A percentile compares a stretch with the other conserved stretches of the same genome.
Conservation (phyloP, 1,140 invertebrate genomes). For the Octopus bimaculoides region DNA sequence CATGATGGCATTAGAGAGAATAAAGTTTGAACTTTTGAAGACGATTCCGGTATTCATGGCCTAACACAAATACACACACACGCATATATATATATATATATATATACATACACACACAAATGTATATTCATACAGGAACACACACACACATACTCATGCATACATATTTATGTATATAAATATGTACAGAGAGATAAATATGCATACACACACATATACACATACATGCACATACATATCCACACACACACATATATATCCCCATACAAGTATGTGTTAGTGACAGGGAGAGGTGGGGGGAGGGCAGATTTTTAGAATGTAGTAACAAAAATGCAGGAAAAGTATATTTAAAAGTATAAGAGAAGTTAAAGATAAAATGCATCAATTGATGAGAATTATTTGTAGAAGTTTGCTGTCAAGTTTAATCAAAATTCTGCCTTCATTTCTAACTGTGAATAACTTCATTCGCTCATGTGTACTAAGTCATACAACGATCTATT, state of each 20-base stretch:
- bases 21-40: no score
- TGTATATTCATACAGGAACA: neutral
- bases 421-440: no score
- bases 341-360: no score
- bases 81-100: neutral
- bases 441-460: no score
- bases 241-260: neutral
- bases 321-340: neutral
- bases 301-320: neutral
- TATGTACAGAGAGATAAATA: neutral
- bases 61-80: neutral
- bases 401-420: no score
- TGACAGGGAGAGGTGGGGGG: neutral
- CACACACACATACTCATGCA: neutral
- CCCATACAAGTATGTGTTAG: neutral
- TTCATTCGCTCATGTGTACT: no score
- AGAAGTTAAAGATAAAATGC: no score
- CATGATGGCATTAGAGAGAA: no score
- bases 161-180: neutral
- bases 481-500: no score
- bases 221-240: neutral
- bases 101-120: neutral
- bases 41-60: no score
- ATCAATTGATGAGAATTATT: no score
- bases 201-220: neutral